Evolutionary conservation across 2,797 vertebrate genomes (phyloP).

Genomic region (Chelidonichthys spinosus): DNA sequence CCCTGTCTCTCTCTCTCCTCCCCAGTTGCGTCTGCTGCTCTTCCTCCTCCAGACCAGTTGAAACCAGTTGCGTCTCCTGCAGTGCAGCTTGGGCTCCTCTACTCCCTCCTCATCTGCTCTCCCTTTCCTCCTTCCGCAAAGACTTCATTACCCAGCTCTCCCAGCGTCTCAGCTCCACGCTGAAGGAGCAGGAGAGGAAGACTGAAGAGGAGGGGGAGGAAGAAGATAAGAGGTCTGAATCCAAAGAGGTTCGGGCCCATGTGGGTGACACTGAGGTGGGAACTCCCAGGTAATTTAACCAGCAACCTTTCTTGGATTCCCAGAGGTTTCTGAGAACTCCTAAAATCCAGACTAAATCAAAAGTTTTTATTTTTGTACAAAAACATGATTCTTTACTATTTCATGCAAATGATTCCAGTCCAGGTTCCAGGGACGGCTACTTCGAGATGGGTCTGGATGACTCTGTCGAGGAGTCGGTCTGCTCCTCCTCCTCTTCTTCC

Average conservation of each 20-base stretch:
- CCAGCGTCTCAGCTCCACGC: slow-evolving; percentile 79
- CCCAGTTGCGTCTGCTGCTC: slow-evolving; percentile 61
- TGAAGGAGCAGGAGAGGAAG: slow-evolving; percentile 60
- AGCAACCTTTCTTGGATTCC: not conserved
- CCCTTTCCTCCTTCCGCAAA: slow-evolving; percentile 86
- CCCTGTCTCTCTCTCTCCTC: slow-evolving; percentile 4
- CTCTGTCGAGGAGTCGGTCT: slow-evolving; percentile 77
- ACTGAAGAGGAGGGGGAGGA: slow-evolving; percentile 46
- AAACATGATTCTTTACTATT: not conserved
- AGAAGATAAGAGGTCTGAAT: slow-evolving; percentile 56
- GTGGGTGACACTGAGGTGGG: slow-evolving; percentile 62
- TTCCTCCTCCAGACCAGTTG: slow-evolving; percentile 33
- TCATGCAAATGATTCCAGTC: slow-evolving; percentile 41
- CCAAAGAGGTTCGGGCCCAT: slow-evolving; percentile 49
- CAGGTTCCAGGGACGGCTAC: slow-evolving; percentile 89
- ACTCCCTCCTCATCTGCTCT: slow-evolving; percentile 54
- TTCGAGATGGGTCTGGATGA: slow-evolving; percentile 95
- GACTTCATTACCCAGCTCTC: slow-evolving; percentile 90
- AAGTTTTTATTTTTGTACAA: not conserved
- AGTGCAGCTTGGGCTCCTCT: slow-evolving; percentile 51
- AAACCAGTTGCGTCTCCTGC: slow-evolving; percentile 49
- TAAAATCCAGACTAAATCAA: not conserved
- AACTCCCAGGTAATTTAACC: slow-evolving; percentile 54
- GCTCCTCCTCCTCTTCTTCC: slow-evolving; percentile 75
- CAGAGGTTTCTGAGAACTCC: not conserved